Evolutionary conservation across 2,888 invertebrate genomes (phyloP).

Genomic region (Cataglyphis rosenhaueri): DNA sequence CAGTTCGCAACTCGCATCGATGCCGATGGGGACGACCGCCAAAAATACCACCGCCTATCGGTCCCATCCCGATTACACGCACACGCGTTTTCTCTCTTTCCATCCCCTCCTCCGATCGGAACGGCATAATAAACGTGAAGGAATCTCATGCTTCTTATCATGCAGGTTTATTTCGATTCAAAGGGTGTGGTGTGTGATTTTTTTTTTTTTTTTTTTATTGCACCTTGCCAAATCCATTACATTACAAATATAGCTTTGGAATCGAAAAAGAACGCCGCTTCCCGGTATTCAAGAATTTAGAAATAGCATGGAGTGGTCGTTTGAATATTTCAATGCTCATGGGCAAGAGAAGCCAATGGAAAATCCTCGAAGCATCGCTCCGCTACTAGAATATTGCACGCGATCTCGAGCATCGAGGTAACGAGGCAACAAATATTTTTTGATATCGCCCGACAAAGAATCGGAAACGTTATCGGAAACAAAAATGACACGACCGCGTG

Average conservation of each 20-base stretch:
- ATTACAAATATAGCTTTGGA: not conserved
- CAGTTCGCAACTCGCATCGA: conserved; percentile 62
- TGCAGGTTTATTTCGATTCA: not conserved
- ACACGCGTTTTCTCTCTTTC: conserved; percentile 59
- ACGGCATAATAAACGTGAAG: conserved; percentile 1
- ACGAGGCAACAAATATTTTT: conserved; percentile 63
- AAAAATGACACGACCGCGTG: conserved; percentile 53
- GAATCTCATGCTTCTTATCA: not conserved
- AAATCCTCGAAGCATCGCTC: conserved; percentile 57
- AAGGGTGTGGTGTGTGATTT: not conserved
- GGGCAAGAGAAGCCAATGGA: conserved; percentile 57
- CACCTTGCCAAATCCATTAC: not conserved
- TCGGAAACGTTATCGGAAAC: conserved; percentile 46
- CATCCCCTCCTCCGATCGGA: conserved; percentile 4
- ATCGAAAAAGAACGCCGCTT: not conserved
- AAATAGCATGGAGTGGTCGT: conserved; percentile 55
- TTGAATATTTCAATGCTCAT: conserved; percentile 72
- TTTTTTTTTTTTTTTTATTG: not conserved
- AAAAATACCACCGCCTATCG: conserved; percentile 73
- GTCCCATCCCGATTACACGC: conserved; percentile 19
- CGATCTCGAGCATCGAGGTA: conserved; percentile 54
- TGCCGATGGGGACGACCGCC: conserved; percentile 62
- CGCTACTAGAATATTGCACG: conserved; percentile 68
- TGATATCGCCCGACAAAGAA: conserved; percentile 63
- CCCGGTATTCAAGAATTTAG: conserved; percentile 25